These are phyloP conservation scores for Danio jaintianensis DNA, from an alignment of 2,797 vertebrate genomes.

Conservation along the genomic window DNA sequence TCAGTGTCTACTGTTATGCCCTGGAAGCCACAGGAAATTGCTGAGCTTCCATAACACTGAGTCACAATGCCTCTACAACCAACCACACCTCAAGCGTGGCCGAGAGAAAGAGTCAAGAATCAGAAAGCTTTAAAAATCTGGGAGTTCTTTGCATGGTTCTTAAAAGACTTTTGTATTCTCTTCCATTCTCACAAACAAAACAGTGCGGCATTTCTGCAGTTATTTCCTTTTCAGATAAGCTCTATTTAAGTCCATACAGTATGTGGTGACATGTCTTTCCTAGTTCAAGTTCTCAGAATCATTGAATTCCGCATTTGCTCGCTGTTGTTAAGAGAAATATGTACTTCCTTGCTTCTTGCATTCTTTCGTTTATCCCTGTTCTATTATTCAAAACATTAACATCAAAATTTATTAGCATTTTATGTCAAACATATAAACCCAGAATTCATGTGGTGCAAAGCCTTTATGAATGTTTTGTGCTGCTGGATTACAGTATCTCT, in stretches of 20 bases:
- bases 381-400: neutral
- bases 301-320: conserved; percentile 14
- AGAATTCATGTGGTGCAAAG: no score
- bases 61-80: conserved; percentile 66
- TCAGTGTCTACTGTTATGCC: conserved; percentile 35
- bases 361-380: conserved; percentile 25
- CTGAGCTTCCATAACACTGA: conserved; percentile 72
- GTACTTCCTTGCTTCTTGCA: conserved; percentile 32
- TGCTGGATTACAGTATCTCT: neutral
- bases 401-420: no score
- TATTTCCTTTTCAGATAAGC: conserved; percentile 15
- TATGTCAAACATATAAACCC: no score
- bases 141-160: conserved; percentile 7
- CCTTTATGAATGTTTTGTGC: neutral
- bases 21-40: conserved; percentile 67
- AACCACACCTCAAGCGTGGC: conserved; percentile 58
- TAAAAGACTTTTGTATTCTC: conserved; percentile 16
- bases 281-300: conserved; percentile 27
- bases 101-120: conserved; percentile 27
- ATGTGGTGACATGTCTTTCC: conserved; percentile 29
- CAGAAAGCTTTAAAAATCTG: conserved; percentile 4
- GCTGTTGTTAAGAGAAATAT: conserved; percentile 15
- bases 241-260: conserved; percentile 31
- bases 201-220: conserved; percentile 2
- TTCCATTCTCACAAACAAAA: neutral